Conservation (phyloP, 2,888 invertebrate species). For the Dryococelus australis region DNA sequence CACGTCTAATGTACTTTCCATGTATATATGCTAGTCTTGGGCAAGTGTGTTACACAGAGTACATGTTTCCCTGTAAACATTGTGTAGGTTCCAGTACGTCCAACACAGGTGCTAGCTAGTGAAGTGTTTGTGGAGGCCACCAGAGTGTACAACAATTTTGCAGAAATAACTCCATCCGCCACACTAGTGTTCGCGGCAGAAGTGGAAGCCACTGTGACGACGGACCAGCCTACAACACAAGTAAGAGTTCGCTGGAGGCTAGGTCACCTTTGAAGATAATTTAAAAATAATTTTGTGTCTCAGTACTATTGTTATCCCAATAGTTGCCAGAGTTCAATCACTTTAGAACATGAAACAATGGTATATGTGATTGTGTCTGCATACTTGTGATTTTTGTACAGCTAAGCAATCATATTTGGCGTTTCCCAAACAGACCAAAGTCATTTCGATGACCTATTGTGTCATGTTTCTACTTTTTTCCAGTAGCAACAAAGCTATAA, state of each 20-base stretch:
- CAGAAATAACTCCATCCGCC: constrained; percentile 48
- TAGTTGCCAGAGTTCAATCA: too few relatives aligned
- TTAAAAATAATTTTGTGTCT: too few relatives aligned
- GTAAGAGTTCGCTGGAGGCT: neutral
- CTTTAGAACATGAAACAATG: too few relatives aligned
- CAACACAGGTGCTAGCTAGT: constrained; percentile 44
- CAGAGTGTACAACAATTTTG: constrained; percentile 40
- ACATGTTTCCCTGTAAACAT: constrained; percentile 33
- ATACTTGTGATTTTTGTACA: too few relatives aligned
- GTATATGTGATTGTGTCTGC: too few relatives aligned
- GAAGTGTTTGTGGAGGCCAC: constrained; percentile 41
- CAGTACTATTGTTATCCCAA: too few relatives aligned
- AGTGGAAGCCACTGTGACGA: constrained; percentile 39
- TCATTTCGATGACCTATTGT: too few relatives aligned
- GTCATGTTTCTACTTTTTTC: too few relatives aligned
- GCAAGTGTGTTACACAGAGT: neutral
- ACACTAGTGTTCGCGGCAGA: constrained; percentile 50
- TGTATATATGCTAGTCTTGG: neutral
- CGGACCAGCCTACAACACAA: constrained; percentile 46
- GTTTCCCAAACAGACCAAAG: too few relatives aligned
- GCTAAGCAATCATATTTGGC: too few relatives aligned
- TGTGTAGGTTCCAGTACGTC: constrained; percentile 49
- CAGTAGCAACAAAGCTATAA: too few relatives aligned
- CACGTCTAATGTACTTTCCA: neutral
- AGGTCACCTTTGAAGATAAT: too few relatives aligned